A percentile compares a stretch with the other conserved stretches of the same genome.
phyloP scores from a whole-genome alignment of 2,888 invertebrate genomes.

The Diachrysia chrysitis region DNA sequence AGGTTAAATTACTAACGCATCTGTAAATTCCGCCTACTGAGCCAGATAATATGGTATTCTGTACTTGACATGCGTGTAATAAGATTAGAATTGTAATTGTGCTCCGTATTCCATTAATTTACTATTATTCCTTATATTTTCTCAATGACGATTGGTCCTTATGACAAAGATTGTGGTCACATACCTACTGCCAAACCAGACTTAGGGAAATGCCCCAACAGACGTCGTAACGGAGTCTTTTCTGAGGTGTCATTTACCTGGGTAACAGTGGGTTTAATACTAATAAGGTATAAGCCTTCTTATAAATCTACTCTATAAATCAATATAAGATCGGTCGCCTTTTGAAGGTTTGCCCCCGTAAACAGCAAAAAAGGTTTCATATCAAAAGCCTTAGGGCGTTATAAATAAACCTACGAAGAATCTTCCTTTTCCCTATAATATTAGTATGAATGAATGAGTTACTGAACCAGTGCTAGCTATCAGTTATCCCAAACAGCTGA shows the following conservation, averaged over 20 bases:
- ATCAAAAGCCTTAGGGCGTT: background rate
- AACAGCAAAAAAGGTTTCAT: background rate
- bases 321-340: background rate
- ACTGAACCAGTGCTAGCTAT: background rate
- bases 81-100: slow-evolving; percentile 6
- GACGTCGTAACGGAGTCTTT: background rate
- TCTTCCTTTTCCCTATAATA: background rate
- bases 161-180: background rate
- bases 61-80: slow-evolving; percentile 5
- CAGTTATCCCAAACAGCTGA: slow-evolving; percentile 23
- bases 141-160: background rate
- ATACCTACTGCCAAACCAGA: no score
- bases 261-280: no score
- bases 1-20: background rate
- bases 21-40: slow-evolving; percentile 3
- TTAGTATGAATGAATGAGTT: background rate
- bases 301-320: background rate
- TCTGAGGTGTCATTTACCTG: background rate
- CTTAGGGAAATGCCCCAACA: no score
- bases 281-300: background rate
- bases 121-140: background rate
- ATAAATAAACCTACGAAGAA: background rate
- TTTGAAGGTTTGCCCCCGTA: background rate
- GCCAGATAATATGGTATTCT: slow-evolving; percentile 1
- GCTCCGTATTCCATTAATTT: background rate